Conservation (phyloP, 2,888 invertebrate species). For the Dolichomitus sp. region DNA sequence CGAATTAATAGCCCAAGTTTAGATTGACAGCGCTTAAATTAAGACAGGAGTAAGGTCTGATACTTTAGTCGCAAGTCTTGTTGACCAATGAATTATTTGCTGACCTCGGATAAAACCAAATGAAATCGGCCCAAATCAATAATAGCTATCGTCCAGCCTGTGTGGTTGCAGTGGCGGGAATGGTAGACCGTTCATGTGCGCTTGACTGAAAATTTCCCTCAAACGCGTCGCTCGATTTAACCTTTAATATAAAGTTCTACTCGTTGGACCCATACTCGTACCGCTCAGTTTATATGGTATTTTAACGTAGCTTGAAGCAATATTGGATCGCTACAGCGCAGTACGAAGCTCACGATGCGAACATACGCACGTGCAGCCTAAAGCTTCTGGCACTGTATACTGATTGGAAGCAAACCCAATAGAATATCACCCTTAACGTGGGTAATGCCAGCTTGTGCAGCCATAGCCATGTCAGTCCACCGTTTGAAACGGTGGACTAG, state of each 20-base stretch:
- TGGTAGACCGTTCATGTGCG: neutral
- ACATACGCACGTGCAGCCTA: slow-evolving; percentile 29
- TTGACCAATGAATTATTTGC: neutral
- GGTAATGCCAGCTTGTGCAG: slow-evolving; percentile 17
- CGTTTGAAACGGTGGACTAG: slow-evolving; percentile 5
- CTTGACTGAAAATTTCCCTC: neutral
- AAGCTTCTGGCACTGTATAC: neutral
- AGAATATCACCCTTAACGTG: neutral
- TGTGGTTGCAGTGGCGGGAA: neutral
- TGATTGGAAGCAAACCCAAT: neutral
- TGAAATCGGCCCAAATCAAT: slow-evolving; percentile 1
- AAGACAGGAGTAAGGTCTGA: neutral
- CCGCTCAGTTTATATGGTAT: slow-evolving; percentile 27
- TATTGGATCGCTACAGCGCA: slow-evolving; percentile 37
- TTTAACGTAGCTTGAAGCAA: slow-evolving; percentile 58
- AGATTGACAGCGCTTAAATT: neutral
- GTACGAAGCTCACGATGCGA: slow-evolving; percentile 18
- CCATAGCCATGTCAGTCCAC: slow-evolving; percentile 37
- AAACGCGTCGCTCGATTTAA: slow-evolving; percentile 24
- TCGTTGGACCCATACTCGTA: slow-evolving; percentile 14
- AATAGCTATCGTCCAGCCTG: neutral
- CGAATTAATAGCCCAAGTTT: neutral
- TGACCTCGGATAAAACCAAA: neutral
- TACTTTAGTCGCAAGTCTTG: neutral
- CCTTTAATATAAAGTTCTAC: slow-evolving; percentile 41